Conservation (phyloP, 1,140 invertebrate species). For the Zaprionus capensis region DNA sequence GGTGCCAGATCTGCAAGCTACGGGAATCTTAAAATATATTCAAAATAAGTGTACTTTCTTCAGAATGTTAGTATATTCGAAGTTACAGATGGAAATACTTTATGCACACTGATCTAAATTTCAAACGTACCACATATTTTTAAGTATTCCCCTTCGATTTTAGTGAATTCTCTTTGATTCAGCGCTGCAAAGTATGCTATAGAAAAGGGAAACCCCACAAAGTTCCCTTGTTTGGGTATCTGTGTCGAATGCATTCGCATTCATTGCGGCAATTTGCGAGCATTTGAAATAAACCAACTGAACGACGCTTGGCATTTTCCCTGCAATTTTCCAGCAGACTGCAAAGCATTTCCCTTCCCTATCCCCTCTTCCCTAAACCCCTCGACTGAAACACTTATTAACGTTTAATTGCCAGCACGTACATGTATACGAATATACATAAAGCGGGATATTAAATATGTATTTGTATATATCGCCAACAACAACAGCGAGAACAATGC, state of each 20-base stretch:
- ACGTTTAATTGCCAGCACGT: slow-evolving; percentile 71
- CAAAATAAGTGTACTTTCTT: no score
- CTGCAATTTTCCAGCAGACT: slow-evolving; percentile 22
- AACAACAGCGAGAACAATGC: slow-evolving; percentile 23
- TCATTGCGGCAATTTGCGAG: slow-evolving; percentile 40
- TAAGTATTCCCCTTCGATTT: neutral
- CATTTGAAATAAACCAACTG: slow-evolving; percentile 41
- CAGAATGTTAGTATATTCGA: no score
- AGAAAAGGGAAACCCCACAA: neutral
- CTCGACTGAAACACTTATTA: slow-evolving; percentile 52
- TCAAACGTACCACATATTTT: no score
- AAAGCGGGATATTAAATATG: slow-evolving; percentile 15
- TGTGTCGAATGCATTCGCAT: neutral
- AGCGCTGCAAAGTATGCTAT: slow-evolving; percentile 3
- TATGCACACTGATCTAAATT: no score
- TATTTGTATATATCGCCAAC: slow-evolving; percentile 2
- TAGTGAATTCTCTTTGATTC: neutral
- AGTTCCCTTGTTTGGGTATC: neutral
- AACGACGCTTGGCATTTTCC: slow-evolving; percentile 18
- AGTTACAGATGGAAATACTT: no score
- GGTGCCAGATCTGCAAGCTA: no score
- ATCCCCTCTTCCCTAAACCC: neutral
- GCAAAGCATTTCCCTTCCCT: neutral
- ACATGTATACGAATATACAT: slow-evolving; percentile 23
- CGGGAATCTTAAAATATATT: no score